Percentiles rank a stretch among this genome's conserved stretches.
phyloP scores from a whole-genome alignment of 2,888 invertebrate species.

The Celastrina argiolus region DNA sequence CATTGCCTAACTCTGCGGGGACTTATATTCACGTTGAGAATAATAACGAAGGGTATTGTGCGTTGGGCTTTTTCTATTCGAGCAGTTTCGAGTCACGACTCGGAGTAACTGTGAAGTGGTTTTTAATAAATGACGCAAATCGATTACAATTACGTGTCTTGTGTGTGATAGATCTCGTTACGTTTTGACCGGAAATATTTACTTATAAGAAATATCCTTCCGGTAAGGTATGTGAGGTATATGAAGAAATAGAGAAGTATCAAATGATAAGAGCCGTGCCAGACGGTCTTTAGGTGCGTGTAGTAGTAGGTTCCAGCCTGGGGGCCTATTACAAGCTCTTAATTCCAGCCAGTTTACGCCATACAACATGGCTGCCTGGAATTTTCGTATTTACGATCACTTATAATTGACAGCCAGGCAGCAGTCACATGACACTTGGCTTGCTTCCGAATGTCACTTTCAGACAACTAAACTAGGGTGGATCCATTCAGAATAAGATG shows the following conservation, averaged over 20 bases:
- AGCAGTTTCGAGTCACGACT: slow-evolving; percentile 13
- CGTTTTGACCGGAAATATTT: not conserved
- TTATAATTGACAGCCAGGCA: too few relatives aligned
- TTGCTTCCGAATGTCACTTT: too few relatives aligned
- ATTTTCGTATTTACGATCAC: too few relatives aligned
- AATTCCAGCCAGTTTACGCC: too few relatives aligned
- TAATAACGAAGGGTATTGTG: slow-evolving; percentile 19
- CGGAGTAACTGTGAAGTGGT: slow-evolving; percentile 18
- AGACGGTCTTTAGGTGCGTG: too few relatives aligned
- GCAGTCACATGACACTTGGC: too few relatives aligned
- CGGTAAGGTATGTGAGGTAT: not conserved
- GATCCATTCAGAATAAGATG: too few relatives aligned
- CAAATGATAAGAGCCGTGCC: too few relatives aligned
- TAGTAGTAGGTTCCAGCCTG: too few relatives aligned
- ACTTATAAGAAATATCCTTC: not conserved
- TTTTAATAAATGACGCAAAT: slow-evolving; percentile 15
- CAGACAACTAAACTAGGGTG: too few relatives aligned
- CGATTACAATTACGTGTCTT: slow-evolving; percentile 5
- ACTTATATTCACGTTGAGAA: not conserved
- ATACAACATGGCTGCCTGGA: too few relatives aligned
- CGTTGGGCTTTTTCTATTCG: slow-evolving; percentile 8
- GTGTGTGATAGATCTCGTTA: not conserved
- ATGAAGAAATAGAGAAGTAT: not conserved
- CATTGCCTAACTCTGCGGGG: not conserved
- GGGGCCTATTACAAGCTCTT: too few relatives aligned